Evolutionary conservation across 2,888 invertebrate genomes (phyloP), one percentile per base, ranked within the genome.

Genomic region (Leptinotarsa tumamoca): DNA sequence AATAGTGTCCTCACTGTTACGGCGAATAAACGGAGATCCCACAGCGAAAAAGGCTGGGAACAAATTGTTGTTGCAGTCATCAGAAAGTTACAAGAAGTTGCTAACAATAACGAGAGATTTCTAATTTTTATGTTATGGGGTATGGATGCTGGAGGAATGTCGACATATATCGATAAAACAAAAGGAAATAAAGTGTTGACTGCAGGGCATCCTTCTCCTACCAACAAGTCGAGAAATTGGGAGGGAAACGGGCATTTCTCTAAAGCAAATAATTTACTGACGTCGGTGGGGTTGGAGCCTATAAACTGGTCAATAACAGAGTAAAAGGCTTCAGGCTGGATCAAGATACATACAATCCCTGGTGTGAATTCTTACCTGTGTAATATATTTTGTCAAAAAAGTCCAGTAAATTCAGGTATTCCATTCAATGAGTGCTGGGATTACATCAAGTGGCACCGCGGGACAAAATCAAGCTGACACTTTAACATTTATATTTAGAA

Each of bases 41-140:
- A 71, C 52, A 21, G 14, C 14, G 61, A 71, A 15, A 71, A 66
- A 52, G 71, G 71, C 2, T 71, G 71, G 71, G 71, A 71, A 23
- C 49, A 33, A 23, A 52, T 71, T 52, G 18, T 71, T 15, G 17
- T 18, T 7, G 23, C 52, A 5, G 52, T 66, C 10, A 7, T 71
- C n/a, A 66, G 23, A 17, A 66, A 66, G 33, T 33, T 71, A 33
- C 70, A 71, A 50, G 50, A 50, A 21, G 49, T 27, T 21, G 61
- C n/a, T 3, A 61, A 33, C 61, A 50, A 50, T 51, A 50, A 63
- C 5, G 63, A 71, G 17, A 66, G 14, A 21, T 71, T 63, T 51
- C 15, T 71, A 49, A 52, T 71, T 15, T 71, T 63, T 15, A 71
- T 71, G 71, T 33, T 71, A 27, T 71, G 71, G 71, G 71, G 71